Evolutionary conservation across 2,888 invertebrate species (phyloP).

Genomic region (Andrena chrysosceles): DNA sequence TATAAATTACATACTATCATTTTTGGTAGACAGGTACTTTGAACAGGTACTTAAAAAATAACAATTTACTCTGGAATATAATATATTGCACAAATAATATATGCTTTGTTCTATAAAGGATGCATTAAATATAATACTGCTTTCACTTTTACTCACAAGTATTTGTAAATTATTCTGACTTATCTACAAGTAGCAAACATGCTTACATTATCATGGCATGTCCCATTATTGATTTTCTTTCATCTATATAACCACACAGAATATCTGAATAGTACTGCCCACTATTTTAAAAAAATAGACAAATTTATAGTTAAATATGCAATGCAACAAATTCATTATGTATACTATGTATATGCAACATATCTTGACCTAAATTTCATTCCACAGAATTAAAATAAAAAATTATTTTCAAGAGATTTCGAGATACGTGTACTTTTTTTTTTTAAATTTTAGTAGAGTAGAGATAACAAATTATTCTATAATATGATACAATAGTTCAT

Average conservation of each 20-base stretch:
- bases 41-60: constrained; percentile 29
- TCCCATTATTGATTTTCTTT: constrained; percentile 79
- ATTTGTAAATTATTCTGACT: constrained; percentile 51
- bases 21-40: constrained; percentile 33
- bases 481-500: constrained; percentile 3
- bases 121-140: constrained; percentile 15
- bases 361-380: not conserved
- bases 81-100: constrained; percentile 17
- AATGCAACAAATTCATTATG: not conserved
- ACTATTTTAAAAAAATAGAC: constrained; percentile 3
- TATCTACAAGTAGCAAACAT: constrained; percentile 80
- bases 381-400: constrained; percentile 11
- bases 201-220: constrained; percentile 72
- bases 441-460: not conserved
- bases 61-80: constrained; percentile 30
- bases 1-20: constrained; percentile 25
- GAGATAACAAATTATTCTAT: not conserved
- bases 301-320: constrained; percentile 14
- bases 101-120: not conserved
- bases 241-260: constrained; percentile 66
- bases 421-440: not conserved
- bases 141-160: constrained; percentile 53
- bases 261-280: constrained; percentile 25
- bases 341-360: constrained; percentile 1
- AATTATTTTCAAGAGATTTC: constrained; percentile 7